Base-by-base conservation (phyloP, 2,113 vertebrate genomes). In the Cheilinus undulatus region DNA sequence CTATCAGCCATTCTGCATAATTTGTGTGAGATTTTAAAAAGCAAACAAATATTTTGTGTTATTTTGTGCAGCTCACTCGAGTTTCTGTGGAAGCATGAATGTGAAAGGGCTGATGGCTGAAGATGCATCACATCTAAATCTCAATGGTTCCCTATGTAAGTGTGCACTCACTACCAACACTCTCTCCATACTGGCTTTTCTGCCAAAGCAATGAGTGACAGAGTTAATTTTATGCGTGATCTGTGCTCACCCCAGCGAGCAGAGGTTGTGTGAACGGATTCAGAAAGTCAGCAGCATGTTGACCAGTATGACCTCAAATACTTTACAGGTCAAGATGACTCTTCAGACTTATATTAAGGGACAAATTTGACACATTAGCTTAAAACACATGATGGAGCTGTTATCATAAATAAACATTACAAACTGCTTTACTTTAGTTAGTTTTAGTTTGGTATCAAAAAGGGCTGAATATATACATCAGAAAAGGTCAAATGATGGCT, bases 111-210 rank as follows among this genome's bases (percentile, higher is more conserved):
- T 93, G 88, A 92, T 91, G 76, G 94, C 92, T 62, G 93, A 94
- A 88, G 95, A 96, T 12, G 76, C 88, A 0, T 86, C 89, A 42
- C 95, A 84, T 76, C 91, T 95, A 40, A 89, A 78, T 49, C 89
- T 94, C 52, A 94, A 92, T 52, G 94, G 96, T 66, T 94, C 95
- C 0, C 90, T 95, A 76, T 97, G 97, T 98, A 94, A 99, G 97
- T 94, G 76, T 1, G 38, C 64, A 23, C 32, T 53, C 67, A 73
- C 57, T 58, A 27, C 65, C 12, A 49, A 40, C 53, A 50, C 50
- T 45, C 49, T 52, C 2, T 23, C 12, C 19, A 30, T 3, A 3
- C 32, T 38, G 1, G 2, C 56, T 52, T 48, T 60, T 51, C 63
- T n/a, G 9, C 28, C 2, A 14, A 53, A 11, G 36, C 43, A 0